These are phyloP conservation scores for Eclectus roratus DNA, from an alignment of 2,113 vertebrate species.

Conservation along the genomic window DNA sequence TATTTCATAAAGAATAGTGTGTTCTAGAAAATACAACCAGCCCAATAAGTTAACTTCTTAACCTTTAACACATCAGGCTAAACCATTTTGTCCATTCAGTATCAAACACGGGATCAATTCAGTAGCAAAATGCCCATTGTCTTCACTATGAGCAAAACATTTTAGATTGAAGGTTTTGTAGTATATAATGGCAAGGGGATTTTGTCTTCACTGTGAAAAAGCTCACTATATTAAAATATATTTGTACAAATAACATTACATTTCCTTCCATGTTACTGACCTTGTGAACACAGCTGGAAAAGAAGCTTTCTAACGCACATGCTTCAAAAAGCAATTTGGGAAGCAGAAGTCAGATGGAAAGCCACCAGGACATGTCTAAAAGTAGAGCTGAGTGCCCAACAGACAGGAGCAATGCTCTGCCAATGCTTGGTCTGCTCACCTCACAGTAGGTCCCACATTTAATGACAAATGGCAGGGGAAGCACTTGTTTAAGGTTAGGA, in stretches of 20 bases:
- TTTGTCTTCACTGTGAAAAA: neutral
- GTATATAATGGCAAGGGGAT: neutral
- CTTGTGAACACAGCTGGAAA: neutral
- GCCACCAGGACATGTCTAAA: neutral
- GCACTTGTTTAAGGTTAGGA: neutral
- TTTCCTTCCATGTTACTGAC: neutral
- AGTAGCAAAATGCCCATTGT: neutral
- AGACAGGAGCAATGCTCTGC: neutral
- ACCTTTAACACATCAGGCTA: neutral
- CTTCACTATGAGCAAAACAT: neutral
- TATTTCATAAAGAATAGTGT: neutral
- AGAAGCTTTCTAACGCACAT: neutral
- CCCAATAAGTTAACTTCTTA: neutral
- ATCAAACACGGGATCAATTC: neutral
- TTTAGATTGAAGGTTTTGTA: neutral
- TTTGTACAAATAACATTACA: neutral
- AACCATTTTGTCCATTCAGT: neutral
- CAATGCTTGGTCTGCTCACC: fast-evolving
- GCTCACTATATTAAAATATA: neutral
- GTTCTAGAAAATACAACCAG: neutral
- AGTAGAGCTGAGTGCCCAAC: neutral
- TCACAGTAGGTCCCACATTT: neutral
- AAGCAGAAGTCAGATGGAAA: neutral
- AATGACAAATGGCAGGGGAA: neutral
- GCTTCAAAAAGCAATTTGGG: neutral